Conservation (phyloP, 2,113 vertebrate species). For the Phaethon lepturus region DNA sequence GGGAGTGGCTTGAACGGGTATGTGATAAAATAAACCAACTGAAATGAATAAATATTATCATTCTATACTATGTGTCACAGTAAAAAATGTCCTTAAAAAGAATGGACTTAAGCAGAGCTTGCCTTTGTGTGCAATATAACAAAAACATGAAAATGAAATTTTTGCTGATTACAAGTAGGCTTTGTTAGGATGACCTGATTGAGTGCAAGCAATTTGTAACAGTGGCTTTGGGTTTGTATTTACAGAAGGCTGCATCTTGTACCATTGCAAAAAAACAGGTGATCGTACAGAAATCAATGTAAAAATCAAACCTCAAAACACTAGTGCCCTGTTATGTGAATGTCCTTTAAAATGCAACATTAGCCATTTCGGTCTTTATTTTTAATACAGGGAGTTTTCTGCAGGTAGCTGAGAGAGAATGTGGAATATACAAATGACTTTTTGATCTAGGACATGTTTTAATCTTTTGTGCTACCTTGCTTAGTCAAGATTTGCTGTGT, state of each 20-base stretch:
- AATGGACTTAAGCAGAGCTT: neutral
- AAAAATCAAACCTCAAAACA: neutral
- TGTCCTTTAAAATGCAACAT: neutral
- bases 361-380: neutral
- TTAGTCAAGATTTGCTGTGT: neutral
- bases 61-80: neutral
- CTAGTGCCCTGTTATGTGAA: rapidly evolving
- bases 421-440: neutral
- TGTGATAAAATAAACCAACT: neutral
- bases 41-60: neutral
- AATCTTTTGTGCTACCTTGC: neutral
- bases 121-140: neutral
- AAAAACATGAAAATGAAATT: neutral
- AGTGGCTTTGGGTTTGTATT: neutral
- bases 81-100: neutral
- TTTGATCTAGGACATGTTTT: neutral
- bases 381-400: neutral
- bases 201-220: neutral
- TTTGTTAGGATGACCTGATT: neutral
- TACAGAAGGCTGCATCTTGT: neutral
- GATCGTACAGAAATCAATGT: neutral
- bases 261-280: neutral
- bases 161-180: neutral
- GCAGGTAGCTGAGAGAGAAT: neutral
- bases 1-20: neutral